Conservation (phyloP, 2,113 vertebrate genomes). For the Clinocottus analis region DNA sequence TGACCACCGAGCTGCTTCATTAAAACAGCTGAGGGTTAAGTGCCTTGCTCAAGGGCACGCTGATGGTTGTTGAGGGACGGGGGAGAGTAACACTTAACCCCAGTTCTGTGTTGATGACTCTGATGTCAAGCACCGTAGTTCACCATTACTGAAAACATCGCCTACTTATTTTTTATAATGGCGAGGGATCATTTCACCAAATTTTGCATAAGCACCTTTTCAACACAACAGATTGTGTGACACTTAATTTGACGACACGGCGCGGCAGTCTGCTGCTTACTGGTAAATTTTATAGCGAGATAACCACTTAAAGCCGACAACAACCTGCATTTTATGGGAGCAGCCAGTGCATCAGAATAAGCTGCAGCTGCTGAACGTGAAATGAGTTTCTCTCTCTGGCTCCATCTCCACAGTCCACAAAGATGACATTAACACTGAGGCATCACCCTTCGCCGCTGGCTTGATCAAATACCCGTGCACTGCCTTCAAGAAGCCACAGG, state of each 20-base stretch:
- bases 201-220: conserved; percentile 30
- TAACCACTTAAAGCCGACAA: conserved; percentile 56
- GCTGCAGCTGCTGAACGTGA: conserved; percentile 59
- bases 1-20: conserved; percentile 20
- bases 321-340: conserved; percentile 51
- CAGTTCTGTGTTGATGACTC: conserved; percentile 32
- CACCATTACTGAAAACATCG: conserved; percentile 8
- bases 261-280: conserved; percentile 36
- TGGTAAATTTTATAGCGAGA: conserved; percentile 47
- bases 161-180: neutral
- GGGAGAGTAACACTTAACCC: conserved; percentile 8
- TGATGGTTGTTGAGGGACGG: conserved; percentile 24
- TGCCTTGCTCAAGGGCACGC: conserved; percentile 44
- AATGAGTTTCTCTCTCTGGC: conserved; percentile 45
- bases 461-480: conserved; percentile 91
- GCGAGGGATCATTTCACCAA: conserved; percentile 7
- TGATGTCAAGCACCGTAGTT: conserved; percentile 15
- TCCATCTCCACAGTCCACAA: conserved; percentile 75
- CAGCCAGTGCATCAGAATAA: conserved; percentile 39
- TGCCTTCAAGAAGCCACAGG: conserved; percentile 85
- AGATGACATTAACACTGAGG: conserved; percentile 63
- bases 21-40: conserved; percentile 49
- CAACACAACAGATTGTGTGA: conserved; percentile 30
- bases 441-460: conserved; percentile 62
- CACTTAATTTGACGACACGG: conserved; percentile 29